A percentile compares a stretch with the other conserved stretches of the same genome.
Evolutionary conservation across 2,888 invertebrate genomes (phyloP).

Genomic region (Leucophora obtusa): DNA sequence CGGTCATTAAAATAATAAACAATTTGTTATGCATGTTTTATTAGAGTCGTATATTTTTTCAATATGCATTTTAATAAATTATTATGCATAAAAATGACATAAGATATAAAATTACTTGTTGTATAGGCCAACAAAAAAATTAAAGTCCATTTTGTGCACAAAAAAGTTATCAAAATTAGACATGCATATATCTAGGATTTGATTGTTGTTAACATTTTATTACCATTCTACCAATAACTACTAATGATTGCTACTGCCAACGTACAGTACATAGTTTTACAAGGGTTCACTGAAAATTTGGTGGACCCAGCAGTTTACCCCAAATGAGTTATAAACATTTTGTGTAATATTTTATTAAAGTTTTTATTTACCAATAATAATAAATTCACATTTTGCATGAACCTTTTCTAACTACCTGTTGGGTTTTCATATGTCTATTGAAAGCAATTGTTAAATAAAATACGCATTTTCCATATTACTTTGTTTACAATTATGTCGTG

Average conservation of each 20-base stretch:
- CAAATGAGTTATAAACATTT: too few relatives aligned
- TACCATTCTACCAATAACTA: neutral
- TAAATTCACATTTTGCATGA: neutral
- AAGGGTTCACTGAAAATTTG: too few relatives aligned
- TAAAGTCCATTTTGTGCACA: neutral
- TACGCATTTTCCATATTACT: conserved; percentile 16
- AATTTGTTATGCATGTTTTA: conserved; percentile 52
- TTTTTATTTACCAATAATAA: too few relatives aligned
- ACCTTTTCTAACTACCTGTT: conserved; percentile 1
- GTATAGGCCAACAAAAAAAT: neutral
- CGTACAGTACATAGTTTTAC: neutral
- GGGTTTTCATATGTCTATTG: neutral
- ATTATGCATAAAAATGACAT: neutral
- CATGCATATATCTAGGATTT: neutral
- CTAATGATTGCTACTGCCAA: neutral
- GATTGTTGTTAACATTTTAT: conserved; percentile 3
- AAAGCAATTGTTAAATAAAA: neutral
- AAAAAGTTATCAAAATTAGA: neutral
- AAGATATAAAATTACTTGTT: neutral
- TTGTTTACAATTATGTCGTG: conserved; percentile 18
- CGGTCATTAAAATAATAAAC: conserved; percentile 10
- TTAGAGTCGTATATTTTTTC: conserved; percentile 26
- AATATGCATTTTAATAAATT: neutral
- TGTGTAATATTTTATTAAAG: too few relatives aligned
- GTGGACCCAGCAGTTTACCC: too few relatives aligned